phyloP scores from a whole-genome alignment of 2,797 vertebrate genomes.

The Bradypodion ventrale region DNA sequence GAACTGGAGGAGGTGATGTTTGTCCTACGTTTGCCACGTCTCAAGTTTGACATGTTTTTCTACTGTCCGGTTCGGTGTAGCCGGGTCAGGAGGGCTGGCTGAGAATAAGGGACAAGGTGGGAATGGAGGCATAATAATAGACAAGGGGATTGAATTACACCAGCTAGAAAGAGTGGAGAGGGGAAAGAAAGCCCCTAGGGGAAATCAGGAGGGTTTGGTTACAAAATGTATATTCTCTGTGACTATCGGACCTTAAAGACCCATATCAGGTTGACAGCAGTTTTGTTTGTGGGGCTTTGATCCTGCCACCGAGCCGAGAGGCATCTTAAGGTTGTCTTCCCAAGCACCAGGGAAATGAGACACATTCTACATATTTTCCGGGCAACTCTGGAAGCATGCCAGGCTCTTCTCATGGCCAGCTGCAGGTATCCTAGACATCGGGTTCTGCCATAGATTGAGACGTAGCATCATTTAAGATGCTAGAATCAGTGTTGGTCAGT shows the following conservation, averaged over 20 bases:
- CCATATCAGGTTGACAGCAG: conserved; percentile 68
- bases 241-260: conserved; percentile 66
- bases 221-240: conserved; percentile 71
- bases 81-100: conserved; percentile 43
- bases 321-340: conserved; percentile 62
- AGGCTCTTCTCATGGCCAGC: no score
- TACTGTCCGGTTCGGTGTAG: conserved; percentile 63
- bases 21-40: no score
- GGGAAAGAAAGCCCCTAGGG: conserved; percentile 39
- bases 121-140: conserved; percentile 46
- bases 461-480: not conserved
- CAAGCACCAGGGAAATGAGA: conserved; percentile 55
- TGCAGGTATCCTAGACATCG: no score
- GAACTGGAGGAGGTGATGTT: conserved; percentile 61
- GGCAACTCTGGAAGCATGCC: conserved; percentile 49
- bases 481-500: no score
- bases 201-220: conserved; percentile 57
- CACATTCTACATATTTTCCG: conserved; percentile 42
- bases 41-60: conserved; percentile 71
- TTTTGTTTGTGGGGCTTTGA: conserved; percentile 69
- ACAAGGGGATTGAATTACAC: conserved; percentile 70
- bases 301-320: conserved; percentile 65
- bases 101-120: conserved; percentile 4
- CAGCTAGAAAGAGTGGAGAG: conserved; percentile 19
- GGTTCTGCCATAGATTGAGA: no score